phyloP scores from a whole-genome alignment of 2,797 vertebrate genomes.

The Cryptoprocta ferox region DNA sequence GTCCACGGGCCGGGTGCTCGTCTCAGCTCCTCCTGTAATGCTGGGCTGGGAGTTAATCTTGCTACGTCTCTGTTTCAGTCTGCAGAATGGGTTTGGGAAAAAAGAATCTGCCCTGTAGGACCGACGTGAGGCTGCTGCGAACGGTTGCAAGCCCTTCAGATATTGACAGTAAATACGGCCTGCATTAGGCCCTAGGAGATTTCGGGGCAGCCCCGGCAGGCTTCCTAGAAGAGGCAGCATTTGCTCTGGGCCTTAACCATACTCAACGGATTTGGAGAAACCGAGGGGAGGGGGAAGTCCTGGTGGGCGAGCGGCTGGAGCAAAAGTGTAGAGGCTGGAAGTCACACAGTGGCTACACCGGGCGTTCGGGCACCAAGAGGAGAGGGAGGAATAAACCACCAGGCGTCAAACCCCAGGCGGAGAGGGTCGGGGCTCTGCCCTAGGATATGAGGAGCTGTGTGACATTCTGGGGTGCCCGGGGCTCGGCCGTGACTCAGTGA shows the following conservation, averaged over 20 bases:
- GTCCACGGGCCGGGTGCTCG: fast-evolving
- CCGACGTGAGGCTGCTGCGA: neutral
- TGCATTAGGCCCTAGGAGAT: neutral
- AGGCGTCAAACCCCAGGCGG: neutral
- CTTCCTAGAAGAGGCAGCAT: neutral
- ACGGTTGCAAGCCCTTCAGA: neutral
- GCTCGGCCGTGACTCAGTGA: neutral
- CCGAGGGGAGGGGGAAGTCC: neutral
- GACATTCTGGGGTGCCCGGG: neutral
- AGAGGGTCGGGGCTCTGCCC: neutral
- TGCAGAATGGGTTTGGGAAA: neutral
- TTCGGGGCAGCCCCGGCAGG: neutral
- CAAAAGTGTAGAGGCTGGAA: neutral
- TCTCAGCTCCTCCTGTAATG: too few relatives aligned
- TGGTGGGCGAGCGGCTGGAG: neutral
- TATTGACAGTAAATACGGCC: too few relatives aligned
- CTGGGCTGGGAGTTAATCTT: neutral
- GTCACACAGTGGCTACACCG: neutral
- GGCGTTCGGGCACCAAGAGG: too few relatives aligned
- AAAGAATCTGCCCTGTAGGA: neutral
- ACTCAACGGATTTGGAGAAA: neutral
- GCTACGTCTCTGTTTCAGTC: neutral
- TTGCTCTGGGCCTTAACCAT: neutral
- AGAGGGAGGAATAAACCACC: too few relatives aligned
- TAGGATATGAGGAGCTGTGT: neutral